Evolutionary conservation across 64 coral and sea anemone species (phyloP), one percentile per base, ranked within the genome.

Genomic region (Pachyseris speciosa): DNA sequence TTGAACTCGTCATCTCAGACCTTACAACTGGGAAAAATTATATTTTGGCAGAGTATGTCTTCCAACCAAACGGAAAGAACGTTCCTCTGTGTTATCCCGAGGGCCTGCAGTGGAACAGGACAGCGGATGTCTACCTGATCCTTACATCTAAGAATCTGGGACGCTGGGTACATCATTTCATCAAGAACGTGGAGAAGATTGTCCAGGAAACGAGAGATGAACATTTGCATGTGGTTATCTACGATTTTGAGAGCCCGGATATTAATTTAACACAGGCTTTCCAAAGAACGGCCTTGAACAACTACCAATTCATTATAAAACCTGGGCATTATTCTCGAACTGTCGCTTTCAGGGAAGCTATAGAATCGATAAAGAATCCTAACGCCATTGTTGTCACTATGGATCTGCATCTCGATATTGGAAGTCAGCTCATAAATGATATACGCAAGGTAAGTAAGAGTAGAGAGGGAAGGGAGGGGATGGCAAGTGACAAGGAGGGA

Each of bases 151-250:
- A 94, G 67, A 85, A 88, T 71, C 88, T 92, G 33, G 96, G 92
- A 15, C 70, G 57, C n/a, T 98, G 96, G 96, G 72, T 98, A 40
- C 92, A 94, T 66, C 84, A 94, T 51, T 94, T 98, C 34, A 84
- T 98, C 8, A 67, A 98, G 37, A 93, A 94, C 57, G 64, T 98
- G 60, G 91, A 64, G 1, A 34, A 72, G 40, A 80, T 94, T 5
- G 16, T 69, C 22, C 69, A 55, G 30, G 43, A 80, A 77, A 98
- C 92, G 5, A 90, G 84, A 68, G 96, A 98, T 43, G 47, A 83
- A 25, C 72, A 92, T 42, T 30, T 98, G n/a, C 74, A 92, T 42
- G 84, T 86, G 20, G 58, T 94, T 25, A 89, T 98, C 15, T 92
- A 94, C 64, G 88, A 94, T n/a, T 94, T 88, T 28, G 42, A 89